phyloP scores from a whole-genome alignment of 1,140 invertebrate species.

The Bombus soroeensis region DNA sequence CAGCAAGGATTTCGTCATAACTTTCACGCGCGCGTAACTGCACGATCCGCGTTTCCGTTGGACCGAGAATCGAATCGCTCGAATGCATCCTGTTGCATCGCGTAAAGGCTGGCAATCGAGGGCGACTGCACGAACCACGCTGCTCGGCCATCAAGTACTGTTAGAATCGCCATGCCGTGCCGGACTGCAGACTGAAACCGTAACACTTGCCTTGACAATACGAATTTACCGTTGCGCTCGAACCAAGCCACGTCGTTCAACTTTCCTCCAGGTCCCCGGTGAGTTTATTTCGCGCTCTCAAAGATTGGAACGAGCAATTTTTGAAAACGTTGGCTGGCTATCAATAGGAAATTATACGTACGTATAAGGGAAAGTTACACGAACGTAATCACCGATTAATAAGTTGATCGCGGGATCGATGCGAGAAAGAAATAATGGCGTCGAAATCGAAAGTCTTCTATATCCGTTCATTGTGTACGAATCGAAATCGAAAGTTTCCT shows the following conservation, averaged over 20 bases:
- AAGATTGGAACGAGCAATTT: too few relatives aligned
- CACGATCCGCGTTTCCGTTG: not conserved
- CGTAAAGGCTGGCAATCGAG: slow-evolving; percentile 52
- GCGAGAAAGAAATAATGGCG: not conserved
- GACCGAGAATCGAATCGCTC: not conserved
- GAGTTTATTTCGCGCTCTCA: too few relatives aligned
- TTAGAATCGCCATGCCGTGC: slow-evolving; percentile 59
- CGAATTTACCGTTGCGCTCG: slow-evolving; percentile 29
- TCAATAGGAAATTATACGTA: too few relatives aligned
- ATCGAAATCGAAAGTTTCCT: slow-evolving; percentile 33
- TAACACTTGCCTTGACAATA: slow-evolving; percentile 56
- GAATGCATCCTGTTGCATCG: slow-evolving; percentile 59
- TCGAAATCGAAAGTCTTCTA: slow-evolving; percentile 4
- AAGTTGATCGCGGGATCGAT: not conserved
- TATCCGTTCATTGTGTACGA: not conserved
- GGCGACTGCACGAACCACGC: slow-evolving; percentile 51
- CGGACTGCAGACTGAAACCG: slow-evolving; percentile 50
- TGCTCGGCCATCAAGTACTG: slow-evolving; percentile 65
- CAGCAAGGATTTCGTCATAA: slow-evolving; percentile 8
- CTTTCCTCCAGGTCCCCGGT: not conserved
- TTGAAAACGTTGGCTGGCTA: too few relatives aligned
- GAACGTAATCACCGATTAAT: not conserved
- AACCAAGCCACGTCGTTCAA: not conserved
- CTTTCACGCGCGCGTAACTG: slow-evolving; percentile 4
- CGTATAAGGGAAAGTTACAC: too few relatives aligned